Evolutionary conservation across 1,140 invertebrate species (phyloP).

Genomic region (Lutraria rhynchaena): DNA sequence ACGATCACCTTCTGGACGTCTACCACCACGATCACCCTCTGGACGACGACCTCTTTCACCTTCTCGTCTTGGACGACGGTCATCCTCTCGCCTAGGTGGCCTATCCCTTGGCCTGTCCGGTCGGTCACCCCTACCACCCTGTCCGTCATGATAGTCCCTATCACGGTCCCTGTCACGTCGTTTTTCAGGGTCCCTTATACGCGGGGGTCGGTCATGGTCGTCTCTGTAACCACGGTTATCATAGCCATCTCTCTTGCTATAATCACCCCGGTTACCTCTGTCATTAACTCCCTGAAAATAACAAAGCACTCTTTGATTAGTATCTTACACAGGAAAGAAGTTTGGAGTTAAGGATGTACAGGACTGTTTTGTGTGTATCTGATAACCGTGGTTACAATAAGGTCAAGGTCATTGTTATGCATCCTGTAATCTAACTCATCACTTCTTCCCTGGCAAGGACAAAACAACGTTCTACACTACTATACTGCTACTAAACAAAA

Average conservation of each 20-base stretch:
- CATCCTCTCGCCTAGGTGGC: constrained; percentile 33
- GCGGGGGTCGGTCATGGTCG: constrained; percentile 25
- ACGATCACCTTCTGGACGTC: constrained; percentile 19
- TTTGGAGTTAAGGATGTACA: constrained; percentile 46
- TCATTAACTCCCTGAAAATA: constrained; percentile 61
- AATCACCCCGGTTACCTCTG: constrained; percentile 60
- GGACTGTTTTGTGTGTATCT: constrained; percentile 6
- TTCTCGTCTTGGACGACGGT: constrained; percentile 23
- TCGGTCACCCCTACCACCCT: constrained; percentile 31
- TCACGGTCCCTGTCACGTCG: constrained; percentile 32
- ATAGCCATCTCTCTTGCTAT: constrained; percentile 52
- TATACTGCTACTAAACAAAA: constrained; percentile 29
- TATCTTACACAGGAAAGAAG: constrained; percentile 54
- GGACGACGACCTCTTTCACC: not conserved
- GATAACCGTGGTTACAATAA: constrained; percentile 59
- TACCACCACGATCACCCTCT: constrained; percentile 4
- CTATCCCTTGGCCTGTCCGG: constrained; percentile 45
- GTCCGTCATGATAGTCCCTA: not conserved
- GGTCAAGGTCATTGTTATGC: constrained; percentile 48
- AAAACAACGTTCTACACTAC: constrained; percentile 53
- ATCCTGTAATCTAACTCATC: constrained; percentile 43
- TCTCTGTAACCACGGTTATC: constrained; percentile 60
- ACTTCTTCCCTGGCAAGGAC: constrained; percentile 54
- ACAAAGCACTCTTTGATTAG: constrained; percentile 32
- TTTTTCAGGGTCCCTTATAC: constrained; percentile 3